Base-by-base conservation (phyloP, 1,140 invertebrate species). In the Pseudomyrmex dendroicus region DNA sequence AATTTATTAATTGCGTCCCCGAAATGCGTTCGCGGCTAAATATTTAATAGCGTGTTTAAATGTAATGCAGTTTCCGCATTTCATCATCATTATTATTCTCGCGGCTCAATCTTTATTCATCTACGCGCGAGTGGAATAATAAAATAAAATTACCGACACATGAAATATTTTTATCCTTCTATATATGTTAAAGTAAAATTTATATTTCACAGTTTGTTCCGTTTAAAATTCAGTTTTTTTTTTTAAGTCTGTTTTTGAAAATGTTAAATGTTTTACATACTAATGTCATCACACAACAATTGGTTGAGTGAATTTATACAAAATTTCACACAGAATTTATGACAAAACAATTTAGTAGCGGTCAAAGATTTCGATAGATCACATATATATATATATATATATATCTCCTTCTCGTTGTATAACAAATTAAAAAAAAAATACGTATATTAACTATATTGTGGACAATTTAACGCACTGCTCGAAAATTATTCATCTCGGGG, bases 1-100 rank as follows among this genome's bases (percentile, higher is more conserved):
- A 56, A 78, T 78, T 78, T 78, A 78, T 78, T 68, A 78, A 70
- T 77, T 46, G 17, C 48, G 9, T 56, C 25, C 25, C 35, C 25
- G 44, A 67, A 67, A 77, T 17, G 17, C 62, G 61, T 35, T 64
- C 7, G 61, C 54, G 54, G 35, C 68, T 59, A 70, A 78, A 78
- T 78, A 78, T 78, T 78, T 78, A 78, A 78, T 25, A 52, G 5
- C 63, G 54, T 57, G 15, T 70, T 78, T 59, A 78, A 59, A 59
- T 78, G 13, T 12, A 68, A 68, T 70, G 15, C 64, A 78, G 22
- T 76, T 76, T 52, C 48, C 59, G 61, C 22, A 9, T 20, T 15
- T 54, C 17, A 10, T 48, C 61, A 20, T 76, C 64, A 66, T 62
- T 54, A 78, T 59, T 25, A 35, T 35, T 35, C 35, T 20, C 54